Base-by-base conservation (phyloP, 2,797 vertebrate genomes). In the Syngnathus acus region DNA sequence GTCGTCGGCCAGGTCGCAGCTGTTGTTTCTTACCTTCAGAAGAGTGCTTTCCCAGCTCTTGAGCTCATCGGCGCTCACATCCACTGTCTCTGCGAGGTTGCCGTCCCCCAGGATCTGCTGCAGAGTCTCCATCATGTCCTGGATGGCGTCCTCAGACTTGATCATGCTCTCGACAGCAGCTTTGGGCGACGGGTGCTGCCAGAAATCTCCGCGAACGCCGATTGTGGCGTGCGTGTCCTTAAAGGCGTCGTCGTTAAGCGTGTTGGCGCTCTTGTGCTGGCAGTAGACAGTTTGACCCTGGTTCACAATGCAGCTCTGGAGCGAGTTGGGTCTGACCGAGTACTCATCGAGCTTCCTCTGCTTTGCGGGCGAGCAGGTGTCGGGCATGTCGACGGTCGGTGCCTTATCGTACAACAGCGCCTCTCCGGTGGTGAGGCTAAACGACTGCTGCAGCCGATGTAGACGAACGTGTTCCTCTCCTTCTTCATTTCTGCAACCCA, bases 1-100 rank as follows among this genome's bases (percentile, higher is more conserved):
- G 51, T 88, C 85, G 0, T 84, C 81, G 38, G 57, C 55, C 23
- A 73, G 47, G 0, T 43, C 72, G 1, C 70, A 32, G 62, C 55
- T 71, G 71, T 19, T 78, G 47, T 60, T 53, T 65, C 76, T 84
- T 76, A 92, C 79, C 73, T 74, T 83, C 55, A 90, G 79, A 70
- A 93, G 75, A 5, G 82, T 81, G 43, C 78, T 88, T 78, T 93
- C 89, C 92, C 92, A 93, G 61, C 72, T 85, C 78, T 88, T 88
- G 64, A 93, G 84, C 74, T 91, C 88, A 0, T 75, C 54, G 0
- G 60, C 78, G 23, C 62, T 78, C 62, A 87, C 23, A 0, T 76
- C 70, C 64, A 90, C 74, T 3, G 39, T 47, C 0, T 68, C 59
- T 0, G 62, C 11, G 0, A 87, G 66, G 13, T 81, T 71, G 17